These are phyloP conservation scores for Pseudois nayaur DNA, from an alignment of 2,113 vertebrate genomes.

Conservation along the genomic window DNA sequence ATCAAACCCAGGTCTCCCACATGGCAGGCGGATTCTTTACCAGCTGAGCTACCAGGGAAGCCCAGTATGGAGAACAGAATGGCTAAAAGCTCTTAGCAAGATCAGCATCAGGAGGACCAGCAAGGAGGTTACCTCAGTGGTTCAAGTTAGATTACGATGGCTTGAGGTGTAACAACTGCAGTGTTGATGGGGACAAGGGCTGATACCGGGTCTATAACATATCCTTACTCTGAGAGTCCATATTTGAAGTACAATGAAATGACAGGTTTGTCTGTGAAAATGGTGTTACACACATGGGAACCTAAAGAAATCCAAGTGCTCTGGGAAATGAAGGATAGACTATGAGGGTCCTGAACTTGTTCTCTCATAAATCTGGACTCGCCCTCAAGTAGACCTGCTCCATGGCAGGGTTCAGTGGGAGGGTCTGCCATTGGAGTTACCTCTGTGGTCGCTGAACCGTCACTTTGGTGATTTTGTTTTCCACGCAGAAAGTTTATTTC, in stretches of 20 bases:
- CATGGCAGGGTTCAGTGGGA: background rate
- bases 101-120: background rate
- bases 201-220: background rate
- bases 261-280: background rate
- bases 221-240: background rate
- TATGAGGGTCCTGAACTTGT: background rate
- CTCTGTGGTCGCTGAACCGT: background rate
- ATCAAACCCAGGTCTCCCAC: background rate
- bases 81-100: background rate
- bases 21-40: background rate
- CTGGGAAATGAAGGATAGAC: background rate
- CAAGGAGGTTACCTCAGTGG: background rate
- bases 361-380: background rate
- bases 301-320: background rate
- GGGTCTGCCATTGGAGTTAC: background rate
- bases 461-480: constrained; percentile 5
- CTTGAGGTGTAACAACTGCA: background rate
- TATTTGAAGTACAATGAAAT: background rate
- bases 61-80: background rate
- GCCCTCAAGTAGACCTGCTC: background rate
- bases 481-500: constrained; percentile 38
- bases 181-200: no score
- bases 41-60: background rate
- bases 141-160: background rate
- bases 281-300: background rate